A percentile compares a stretch with the other conserved stretches of the same genome.
These are phyloP conservation scores for Eunapius fragilis DNA, from an alignment of 37 sponge, comb jelly and placozoan genomes.

Conservation along the genomic window DNA sequence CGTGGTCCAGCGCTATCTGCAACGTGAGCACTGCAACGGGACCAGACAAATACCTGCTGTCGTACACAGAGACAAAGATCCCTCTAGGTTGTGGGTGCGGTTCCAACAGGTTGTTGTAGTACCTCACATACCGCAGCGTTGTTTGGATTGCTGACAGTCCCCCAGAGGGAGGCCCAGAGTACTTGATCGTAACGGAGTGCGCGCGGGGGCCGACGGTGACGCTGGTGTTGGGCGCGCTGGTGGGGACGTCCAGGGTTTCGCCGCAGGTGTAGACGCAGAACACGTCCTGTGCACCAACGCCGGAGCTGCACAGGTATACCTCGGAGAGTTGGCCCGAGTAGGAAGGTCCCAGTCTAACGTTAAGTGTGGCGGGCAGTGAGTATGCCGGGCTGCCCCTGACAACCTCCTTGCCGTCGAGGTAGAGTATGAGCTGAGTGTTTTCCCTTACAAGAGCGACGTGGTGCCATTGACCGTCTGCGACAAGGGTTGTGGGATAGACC, in stretches of 20 bases:
- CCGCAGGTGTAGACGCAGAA: slow-evolving; percentile 63
- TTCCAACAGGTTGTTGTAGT: slow-evolving; percentile 43
- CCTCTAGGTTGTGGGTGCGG: slow-evolving; percentile 58
- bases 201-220: slow-evolving; percentile 24
- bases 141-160: slow-evolving; percentile 25
- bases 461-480: slow-evolving; percentile 48
- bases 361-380: background rate
- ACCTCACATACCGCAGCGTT: slow-evolving; percentile 34
- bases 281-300: background rate
- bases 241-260: slow-evolving; percentile 22
- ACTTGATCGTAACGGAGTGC: slow-evolving; percentile 42
- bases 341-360: slow-evolving; percentile 13
- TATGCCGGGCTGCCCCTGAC: background rate
- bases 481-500: background rate
- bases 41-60: slow-evolving; percentile 29
- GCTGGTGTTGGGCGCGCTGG: slow-evolving; percentile 11
- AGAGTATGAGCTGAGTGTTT: background rate
- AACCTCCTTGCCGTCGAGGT: slow-evolving; percentile 34
- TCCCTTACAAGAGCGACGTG: slow-evolving; percentile 25
- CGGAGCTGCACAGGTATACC: slow-evolving; percentile 39
- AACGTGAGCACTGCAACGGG: slow-evolving; percentile 12
- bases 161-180: slow-evolving; percentile 25
- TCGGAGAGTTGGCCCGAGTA: slow-evolving; percentile 37
- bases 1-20: slow-evolving; percentile 42
- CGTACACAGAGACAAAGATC: slow-evolving; percentile 40